Evolutionary conservation across 2,797 vertebrate genomes (phyloP).

Genomic region (Acanthornis magna): DNA sequence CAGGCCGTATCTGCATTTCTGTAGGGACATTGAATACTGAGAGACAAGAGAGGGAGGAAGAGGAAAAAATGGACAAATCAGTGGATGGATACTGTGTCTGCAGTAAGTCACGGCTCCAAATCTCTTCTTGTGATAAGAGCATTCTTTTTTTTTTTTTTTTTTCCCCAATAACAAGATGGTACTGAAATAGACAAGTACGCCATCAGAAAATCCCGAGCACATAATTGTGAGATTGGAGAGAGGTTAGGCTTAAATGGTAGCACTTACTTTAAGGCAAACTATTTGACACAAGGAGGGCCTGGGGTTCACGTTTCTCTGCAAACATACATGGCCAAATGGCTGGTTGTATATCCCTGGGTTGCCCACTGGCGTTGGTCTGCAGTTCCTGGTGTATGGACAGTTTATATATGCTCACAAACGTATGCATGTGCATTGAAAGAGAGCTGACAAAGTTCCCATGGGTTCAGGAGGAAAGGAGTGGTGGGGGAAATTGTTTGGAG

Average conservation of each 20-base stretch:
- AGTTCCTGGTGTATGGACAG: not conserved
- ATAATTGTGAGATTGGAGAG: not conserved
- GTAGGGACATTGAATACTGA: not conserved
- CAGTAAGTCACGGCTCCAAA: not conserved
- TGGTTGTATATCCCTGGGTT: not conserved
- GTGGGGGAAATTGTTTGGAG: fast-evolving
- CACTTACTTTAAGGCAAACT: not conserved
- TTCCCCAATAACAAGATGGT: not conserved
- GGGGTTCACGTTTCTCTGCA: not conserved
- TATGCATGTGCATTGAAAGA: fast-evolving
- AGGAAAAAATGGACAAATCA: not conserved
- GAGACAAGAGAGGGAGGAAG: not conserved
- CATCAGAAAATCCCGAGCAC: not conserved
- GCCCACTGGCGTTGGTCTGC: not conserved
- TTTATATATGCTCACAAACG: not conserved
- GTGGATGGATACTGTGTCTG: not conserved
- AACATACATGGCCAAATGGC: not conserved
- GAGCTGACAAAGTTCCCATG: not conserved
- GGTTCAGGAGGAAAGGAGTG: not conserved
- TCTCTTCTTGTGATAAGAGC: not conserved
- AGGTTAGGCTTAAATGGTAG: not conserved
- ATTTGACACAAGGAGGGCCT: not conserved
- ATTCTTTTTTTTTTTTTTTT: not conserved
- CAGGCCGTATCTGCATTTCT: constrained; percentile 42
- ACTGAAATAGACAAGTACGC: not conserved